Conservation (phyloP, 2,113 vertebrate genomes). For the Pelecanus crispus region DNA sequence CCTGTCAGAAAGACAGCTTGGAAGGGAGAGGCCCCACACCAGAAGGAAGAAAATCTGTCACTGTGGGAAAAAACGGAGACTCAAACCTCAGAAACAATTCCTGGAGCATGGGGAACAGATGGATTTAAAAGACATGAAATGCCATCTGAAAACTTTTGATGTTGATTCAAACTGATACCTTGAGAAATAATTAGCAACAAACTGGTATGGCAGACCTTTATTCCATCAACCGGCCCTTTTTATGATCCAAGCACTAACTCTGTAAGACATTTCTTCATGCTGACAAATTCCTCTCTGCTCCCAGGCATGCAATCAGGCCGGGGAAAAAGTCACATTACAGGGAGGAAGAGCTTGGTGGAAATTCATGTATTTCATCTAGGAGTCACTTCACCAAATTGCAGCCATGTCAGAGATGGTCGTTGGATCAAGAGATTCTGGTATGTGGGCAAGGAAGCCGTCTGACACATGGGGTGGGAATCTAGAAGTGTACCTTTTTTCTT, state of each 20-base stretch:
- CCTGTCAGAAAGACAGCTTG: background rate
- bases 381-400: background rate
- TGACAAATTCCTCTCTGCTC: background rate
- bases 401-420: background rate
- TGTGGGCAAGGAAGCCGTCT: accelerated
- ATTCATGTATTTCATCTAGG: background rate
- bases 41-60: background rate
- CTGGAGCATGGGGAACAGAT: background rate
- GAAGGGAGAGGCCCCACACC: background rate
- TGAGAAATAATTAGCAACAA: background rate
- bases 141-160: background rate
- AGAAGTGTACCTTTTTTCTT: background rate
- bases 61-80: background rate
- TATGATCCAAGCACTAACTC: background rate
- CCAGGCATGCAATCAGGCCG: background rate
- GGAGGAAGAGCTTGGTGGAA: background rate
- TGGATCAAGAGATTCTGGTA: background rate
- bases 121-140: background rate
- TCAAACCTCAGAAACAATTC: background rate
- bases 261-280: background rate
- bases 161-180: background rate
- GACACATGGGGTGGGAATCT: background rate
- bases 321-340: background rate
- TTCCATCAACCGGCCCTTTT: accelerated
- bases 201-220: background rate